A percentile compares a stretch with the other conserved stretches of the same genome.
phyloP scores from a whole-genome alignment of 2,113 vertebrate species.

The Phyllopteryx taeniolatus region DNA sequence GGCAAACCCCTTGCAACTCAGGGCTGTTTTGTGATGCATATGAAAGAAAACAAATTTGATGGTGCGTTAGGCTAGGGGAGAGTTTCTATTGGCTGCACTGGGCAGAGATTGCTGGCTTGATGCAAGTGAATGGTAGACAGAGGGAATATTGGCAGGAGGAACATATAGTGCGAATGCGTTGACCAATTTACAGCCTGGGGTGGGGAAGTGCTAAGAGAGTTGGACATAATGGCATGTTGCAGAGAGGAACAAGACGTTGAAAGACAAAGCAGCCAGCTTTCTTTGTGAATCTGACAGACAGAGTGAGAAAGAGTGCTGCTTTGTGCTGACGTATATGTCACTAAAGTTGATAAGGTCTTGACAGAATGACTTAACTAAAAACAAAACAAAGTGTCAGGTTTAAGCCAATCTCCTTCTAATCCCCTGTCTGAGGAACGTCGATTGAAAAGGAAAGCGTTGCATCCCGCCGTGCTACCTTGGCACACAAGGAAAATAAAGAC shows the following conservation, averaged over 20 bases:
- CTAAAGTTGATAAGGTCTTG: not conserved
- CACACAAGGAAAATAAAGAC: not conserved
- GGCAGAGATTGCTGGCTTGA: not conserved
- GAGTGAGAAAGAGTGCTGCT: not conserved
- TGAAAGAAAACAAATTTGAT: not conserved
- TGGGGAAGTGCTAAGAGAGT: not conserved
- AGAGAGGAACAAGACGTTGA: not conserved
- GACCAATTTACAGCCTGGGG: not conserved
- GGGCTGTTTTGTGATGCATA: no score
- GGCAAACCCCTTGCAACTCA: no score
- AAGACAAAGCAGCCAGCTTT: not conserved
- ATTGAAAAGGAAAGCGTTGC: not conserved
- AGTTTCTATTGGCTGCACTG: not conserved
- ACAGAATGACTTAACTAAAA: slow-evolving; percentile 1
- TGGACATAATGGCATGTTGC: not conserved
- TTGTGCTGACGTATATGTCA: not conserved
- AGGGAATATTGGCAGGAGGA: not conserved
- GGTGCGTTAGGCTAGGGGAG: not conserved
- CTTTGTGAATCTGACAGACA: no score
- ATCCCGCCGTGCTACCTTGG: not conserved
- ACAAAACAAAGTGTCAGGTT: slow-evolving; percentile 2
- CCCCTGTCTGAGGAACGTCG: not conserved
- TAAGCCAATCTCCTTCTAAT: not conserved
- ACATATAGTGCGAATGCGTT: not conserved
- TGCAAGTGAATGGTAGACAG: not conserved